These are phyloP conservation scores for Pristionchus entomophagus DNA, from an alignment of 2,888 invertebrate species.

Conservation along the genomic window DNA sequence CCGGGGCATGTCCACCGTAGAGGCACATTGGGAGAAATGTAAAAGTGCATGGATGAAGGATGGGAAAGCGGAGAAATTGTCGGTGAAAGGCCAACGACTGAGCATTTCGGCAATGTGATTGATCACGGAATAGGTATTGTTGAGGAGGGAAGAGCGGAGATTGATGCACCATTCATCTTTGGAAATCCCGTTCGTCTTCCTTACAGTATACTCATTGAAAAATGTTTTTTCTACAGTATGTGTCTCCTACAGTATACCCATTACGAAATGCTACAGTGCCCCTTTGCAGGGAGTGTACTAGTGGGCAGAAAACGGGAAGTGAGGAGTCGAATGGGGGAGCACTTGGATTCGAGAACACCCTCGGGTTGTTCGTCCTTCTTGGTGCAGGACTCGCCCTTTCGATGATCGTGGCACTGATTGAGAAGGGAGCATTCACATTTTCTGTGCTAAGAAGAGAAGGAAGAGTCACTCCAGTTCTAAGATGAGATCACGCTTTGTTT, in stretches of 20 bases:
- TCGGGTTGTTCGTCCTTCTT: slow-evolving; percentile 95
- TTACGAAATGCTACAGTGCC: no score
- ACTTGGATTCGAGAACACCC: slow-evolving; percentile 84
- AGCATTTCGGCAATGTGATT: not conserved
- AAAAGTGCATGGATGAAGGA: not conserved
- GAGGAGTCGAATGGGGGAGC: slow-evolving; percentile 51
- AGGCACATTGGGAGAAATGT: not conserved
- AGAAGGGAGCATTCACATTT: slow-evolving; percentile 40
- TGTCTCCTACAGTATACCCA: not conserved
- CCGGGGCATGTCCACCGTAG: no score
- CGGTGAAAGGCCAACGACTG: not conserved
- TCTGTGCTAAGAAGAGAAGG: not conserved
- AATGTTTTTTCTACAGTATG: not conserved
- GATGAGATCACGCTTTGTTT: not conserved
- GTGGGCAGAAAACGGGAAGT: not conserved
- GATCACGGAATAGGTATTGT: not conserved
- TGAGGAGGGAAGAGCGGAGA: not conserved
- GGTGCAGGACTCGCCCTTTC: slow-evolving; percentile 83
- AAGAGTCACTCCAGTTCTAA: slow-evolving; percentile 27
- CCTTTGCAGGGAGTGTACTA: slow-evolving; percentile 35
- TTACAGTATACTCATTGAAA: no score
- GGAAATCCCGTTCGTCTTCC: no score
- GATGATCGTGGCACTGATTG: slow-evolving; percentile 39
- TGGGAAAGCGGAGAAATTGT: no score
- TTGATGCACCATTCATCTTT: not conserved